These are phyloP conservation scores for Centropyge bicolor DNA, from an alignment of 2,797 vertebrate species.

Conservation along the genomic window DNA sequence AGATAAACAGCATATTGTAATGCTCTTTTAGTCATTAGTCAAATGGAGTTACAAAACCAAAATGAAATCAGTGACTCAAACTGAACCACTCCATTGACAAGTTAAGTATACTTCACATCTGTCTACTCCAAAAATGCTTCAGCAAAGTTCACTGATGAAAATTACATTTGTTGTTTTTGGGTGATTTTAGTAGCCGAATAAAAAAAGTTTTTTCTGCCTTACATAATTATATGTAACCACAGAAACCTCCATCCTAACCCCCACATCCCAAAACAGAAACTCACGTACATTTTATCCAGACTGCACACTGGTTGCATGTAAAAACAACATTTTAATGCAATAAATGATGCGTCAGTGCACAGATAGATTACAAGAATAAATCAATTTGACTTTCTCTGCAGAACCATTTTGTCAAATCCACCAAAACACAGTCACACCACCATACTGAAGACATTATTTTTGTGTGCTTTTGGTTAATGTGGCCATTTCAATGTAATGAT, in stretches of 20 bases:
- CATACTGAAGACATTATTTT: conserved; percentile 42
- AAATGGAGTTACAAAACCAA: neutral
- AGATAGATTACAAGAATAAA: conserved; percentile 26
- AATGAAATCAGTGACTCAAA: neutral
- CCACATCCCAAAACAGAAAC: neutral
- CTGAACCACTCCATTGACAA: neutral
- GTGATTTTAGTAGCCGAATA: neutral
- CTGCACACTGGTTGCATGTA: conserved; percentile 7
- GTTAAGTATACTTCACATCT: neutral
- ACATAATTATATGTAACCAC: neutral
- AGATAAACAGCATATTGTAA: neutral
- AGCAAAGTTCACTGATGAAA: neutral
- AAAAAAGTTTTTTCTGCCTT: neutral
- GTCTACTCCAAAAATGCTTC: neutral
- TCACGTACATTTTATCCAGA: conserved; percentile 26
- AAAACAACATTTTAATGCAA: conserved; percentile 31
- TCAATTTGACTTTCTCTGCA: neutral
- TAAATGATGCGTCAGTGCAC: conserved; percentile 26
- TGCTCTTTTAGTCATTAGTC: neutral
- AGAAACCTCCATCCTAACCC: conserved; percentile 14
- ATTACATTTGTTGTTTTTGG: neutral
- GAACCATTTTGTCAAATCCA: conserved; percentile 28
- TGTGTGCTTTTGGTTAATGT: conserved; percentile 64
- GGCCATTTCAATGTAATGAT: conserved; percentile 56
- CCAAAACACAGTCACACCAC: conserved; percentile 31